Evolutionary conservation across 2,113 vertebrate genomes (phyloP).

Genomic region (Argyrosomus japonicus): DNA sequence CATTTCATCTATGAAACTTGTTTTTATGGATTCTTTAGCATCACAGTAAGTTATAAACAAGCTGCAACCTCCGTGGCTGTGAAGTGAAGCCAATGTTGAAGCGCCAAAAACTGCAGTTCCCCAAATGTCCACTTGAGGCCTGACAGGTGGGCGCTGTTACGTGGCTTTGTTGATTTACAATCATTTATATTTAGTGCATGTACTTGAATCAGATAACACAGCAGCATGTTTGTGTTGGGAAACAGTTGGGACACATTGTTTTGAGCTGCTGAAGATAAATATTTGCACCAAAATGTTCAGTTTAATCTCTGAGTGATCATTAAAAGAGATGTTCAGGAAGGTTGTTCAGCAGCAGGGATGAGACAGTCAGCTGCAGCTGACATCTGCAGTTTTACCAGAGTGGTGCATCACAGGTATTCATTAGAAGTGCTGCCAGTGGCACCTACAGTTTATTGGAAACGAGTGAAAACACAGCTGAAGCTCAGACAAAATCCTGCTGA

Average conservation of each 20-base stretch:
- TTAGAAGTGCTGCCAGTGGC: not conserved
- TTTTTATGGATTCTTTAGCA: not conserved
- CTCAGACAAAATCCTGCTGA: conserved; percentile 51
- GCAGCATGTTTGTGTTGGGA: no score
- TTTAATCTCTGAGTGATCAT: not conserved
- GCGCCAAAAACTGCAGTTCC: no score
- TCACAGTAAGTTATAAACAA: no score
- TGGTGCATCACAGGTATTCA: not conserved
- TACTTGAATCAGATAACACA: not conserved
- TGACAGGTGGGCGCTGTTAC: no score
- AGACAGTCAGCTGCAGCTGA: not conserved
- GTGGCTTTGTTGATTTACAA: no score
- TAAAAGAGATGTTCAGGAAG: not conserved
- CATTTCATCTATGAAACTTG: not conserved
- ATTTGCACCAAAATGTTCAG: not conserved
- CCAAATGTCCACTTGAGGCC: no score
- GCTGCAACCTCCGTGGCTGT: no score
- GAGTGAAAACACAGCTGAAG: conserved; percentile 14
- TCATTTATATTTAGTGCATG: not conserved
- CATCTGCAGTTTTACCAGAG: not conserved
- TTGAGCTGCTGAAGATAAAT: not conserved
- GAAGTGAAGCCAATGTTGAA: no score
- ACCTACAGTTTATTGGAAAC: conserved; percentile 13
- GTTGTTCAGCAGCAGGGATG: not conserved
- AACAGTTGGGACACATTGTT: not conserved